Conservation (phyloP, 92 coral and sea anemone genomes). For the Isaurus tuberculatus region DNA sequence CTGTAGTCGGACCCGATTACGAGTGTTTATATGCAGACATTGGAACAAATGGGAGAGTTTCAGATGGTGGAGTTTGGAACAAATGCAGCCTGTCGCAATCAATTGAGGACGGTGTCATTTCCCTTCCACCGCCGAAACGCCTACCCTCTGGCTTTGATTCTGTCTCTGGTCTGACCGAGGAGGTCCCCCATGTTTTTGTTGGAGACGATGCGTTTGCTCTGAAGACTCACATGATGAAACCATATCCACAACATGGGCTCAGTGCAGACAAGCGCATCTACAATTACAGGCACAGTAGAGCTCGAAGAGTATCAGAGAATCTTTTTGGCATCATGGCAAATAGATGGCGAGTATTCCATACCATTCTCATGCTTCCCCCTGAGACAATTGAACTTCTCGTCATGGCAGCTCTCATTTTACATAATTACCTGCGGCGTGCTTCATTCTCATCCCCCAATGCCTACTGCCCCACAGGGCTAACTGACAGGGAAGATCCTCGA, state of each 20-base stretch:
- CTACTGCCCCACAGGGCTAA: conserved; percentile 55
- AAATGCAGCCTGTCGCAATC: conserved; percentile 59
- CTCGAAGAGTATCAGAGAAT: conserved; percentile 22
- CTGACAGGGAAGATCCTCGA: conserved; percentile 18
- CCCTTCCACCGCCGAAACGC: conserved; percentile 57
- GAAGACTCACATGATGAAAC: conserved; percentile 58
- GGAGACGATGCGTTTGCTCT: conserved; percentile 55
- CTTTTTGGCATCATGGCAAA: conserved; percentile 62
- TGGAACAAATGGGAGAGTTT: conserved; percentile 62
- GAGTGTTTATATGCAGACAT: conserved; percentile 55
- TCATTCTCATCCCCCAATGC: conserved; percentile 41
- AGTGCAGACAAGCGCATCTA: too few relatives aligned
- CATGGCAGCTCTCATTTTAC: conserved; percentile 53
- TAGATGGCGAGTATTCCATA: conserved; percentile 51
- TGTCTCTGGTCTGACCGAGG: conserved; percentile 33
- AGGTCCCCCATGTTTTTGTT: conserved; percentile 56
- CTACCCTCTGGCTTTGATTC: conserved; percentile 41
- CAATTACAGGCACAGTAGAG: too few relatives aligned
- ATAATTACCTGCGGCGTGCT: conserved; percentile 48
- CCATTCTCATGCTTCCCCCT: conserved; percentile 45
- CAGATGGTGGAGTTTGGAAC: conserved; percentile 67
- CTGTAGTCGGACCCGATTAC: too few relatives aligned
- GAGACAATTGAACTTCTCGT: conserved; percentile 23
- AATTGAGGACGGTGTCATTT: conserved; percentile 53
- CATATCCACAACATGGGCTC: conserved; percentile 64